Conservation (phyloP, 2,113 vertebrate species). For the Numenius arquata region DNA sequence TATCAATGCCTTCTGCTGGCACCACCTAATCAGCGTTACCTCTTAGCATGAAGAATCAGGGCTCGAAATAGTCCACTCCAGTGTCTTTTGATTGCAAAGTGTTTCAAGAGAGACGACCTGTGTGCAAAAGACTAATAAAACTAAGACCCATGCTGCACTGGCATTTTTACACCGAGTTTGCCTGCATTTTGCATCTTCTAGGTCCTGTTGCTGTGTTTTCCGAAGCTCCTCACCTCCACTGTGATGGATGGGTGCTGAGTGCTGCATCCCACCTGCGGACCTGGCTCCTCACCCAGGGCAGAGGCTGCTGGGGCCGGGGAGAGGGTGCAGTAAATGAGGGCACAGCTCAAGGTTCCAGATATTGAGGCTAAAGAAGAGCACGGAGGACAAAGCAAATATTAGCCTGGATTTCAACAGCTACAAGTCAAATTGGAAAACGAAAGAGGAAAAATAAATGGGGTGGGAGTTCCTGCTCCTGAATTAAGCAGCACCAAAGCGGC, state of each 20-base stretch:
- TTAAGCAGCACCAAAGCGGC: not conserved
- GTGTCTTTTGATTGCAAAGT: constrained; percentile 73
- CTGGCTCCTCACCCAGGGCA: not conserved
- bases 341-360: not conserved
- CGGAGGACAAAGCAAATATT: not conserved
- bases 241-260: not conserved
- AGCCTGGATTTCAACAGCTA: not conserved
- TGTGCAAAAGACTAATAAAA: constrained; percentile 6
- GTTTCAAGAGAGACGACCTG: constrained; percentile 64
- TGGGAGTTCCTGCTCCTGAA: not conserved
- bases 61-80: constrained; percentile 74
- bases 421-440: not conserved
- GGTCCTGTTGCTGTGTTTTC: not conserved
- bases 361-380: not conserved
- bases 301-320: not conserved
- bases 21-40: constrained; percentile 65
- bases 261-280: not conserved
- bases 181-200: not conserved
- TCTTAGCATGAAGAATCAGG: constrained; percentile 54
- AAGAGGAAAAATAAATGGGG: constrained; percentile 22
- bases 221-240: not conserved
- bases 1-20: constrained; percentile 41
- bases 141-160: not conserved
- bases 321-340: not conserved
- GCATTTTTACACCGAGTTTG: not conserved